Percentiles rank a stretch among this genome's conserved stretches.
These are phyloP conservation scores for Thaumatotibia leucotreta DNA, from an alignment of 1,140 invertebrate genomes.

Conservation along the genomic window DNA sequence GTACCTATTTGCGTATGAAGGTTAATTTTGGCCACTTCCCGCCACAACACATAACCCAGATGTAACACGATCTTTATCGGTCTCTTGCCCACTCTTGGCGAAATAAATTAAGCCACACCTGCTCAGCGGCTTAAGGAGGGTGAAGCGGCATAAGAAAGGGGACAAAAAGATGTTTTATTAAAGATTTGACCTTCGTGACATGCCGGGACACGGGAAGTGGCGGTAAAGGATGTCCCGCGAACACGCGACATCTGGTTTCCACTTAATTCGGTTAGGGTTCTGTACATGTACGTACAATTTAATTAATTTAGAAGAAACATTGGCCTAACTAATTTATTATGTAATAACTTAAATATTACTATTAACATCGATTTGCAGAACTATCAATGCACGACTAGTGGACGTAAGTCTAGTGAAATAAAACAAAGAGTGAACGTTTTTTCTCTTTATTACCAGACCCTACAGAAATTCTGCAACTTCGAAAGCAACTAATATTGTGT, in stretches of 20 bases:
- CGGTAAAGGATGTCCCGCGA: conserved; percentile 5
- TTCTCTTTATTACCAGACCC: no score
- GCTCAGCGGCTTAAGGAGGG: background rate
- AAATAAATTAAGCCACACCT: conserved; percentile 8
- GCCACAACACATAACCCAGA: background rate
- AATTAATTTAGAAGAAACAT: no score
- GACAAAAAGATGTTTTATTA: conserved; percentile 10
- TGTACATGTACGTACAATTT: background rate
- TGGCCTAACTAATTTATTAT: no score
- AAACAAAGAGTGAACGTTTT: no score
- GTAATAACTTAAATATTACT: no score
- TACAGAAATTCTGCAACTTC: no score
- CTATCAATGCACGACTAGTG: no score
- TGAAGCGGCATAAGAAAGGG: background rate
- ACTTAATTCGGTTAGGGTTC: background rate
- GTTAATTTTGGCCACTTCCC: background rate
- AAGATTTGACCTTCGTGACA: conserved; percentile 14
- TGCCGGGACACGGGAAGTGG: conserved; percentile 1
- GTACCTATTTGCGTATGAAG: background rate
- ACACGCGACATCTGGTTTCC: background rate
- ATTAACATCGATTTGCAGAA: no score
- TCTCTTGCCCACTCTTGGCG: background rate
- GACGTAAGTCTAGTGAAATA: no score
- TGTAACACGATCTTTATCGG: background rate
- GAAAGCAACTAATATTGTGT: no score